These are phyloP conservation scores for Luehdorfia chinensis DNA, from an alignment of 1,140 invertebrate genomes.

Conservation along the genomic window DNA sequence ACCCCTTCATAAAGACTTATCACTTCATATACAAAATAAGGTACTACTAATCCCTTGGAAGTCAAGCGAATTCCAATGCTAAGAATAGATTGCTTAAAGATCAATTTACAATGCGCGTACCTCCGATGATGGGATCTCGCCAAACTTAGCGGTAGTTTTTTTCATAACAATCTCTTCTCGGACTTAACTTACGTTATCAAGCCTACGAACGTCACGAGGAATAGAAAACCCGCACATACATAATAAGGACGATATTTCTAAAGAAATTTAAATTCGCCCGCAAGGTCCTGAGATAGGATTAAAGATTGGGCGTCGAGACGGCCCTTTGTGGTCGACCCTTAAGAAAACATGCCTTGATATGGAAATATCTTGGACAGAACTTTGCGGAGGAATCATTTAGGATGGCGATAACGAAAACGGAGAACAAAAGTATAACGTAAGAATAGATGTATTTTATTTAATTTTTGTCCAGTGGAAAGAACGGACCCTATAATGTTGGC, in stretches of 20 bases:
- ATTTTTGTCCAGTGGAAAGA: constrained; percentile 25
- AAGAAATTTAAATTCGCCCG: constrained; percentile 77
- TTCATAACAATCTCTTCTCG: constrained; percentile 74
- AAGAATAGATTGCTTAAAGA: constrained; percentile 35
- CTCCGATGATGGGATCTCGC: constrained; percentile 53
- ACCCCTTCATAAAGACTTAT: constrained; percentile 78
- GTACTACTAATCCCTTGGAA: constrained; percentile 62
- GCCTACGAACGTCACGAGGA: constrained; percentile 69
- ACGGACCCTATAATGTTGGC: constrained; percentile 38
- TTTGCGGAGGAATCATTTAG: constrained; percentile 69
- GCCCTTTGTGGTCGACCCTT: constrained; percentile 73
- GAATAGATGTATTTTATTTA: constrained; percentile 36
- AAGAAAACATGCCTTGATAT: constrained; percentile 76
- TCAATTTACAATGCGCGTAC: constrained; percentile 40
- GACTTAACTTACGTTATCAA: constrained; percentile 76
- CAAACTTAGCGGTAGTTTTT: constrained; percentile 71
- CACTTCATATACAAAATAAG: constrained; percentile 76
- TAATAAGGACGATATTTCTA: constrained; percentile 77
- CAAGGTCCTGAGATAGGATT: constrained; percentile 77
- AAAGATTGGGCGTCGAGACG: constrained; percentile 75
- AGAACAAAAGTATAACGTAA: constrained; percentile 56
- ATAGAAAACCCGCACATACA: constrained; percentile 74
- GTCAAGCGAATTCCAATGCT: constrained; percentile 40
- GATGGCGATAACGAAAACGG: constrained; percentile 57
- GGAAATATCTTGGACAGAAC: constrained; percentile 68